Conservation (phyloP, 2,888 invertebrate species). For the Euproctis similis region DNA sequence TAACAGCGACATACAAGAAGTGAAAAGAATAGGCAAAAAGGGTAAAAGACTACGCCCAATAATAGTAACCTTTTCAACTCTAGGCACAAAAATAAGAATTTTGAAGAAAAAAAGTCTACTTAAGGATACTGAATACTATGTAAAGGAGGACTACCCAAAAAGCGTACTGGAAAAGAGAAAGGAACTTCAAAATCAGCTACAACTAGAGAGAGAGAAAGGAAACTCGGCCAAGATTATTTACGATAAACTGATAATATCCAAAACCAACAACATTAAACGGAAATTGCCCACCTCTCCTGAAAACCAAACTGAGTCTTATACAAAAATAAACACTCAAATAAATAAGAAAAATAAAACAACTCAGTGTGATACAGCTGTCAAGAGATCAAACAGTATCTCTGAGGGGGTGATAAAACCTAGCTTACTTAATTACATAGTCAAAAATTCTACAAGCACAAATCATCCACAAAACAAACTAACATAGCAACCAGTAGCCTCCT, state of each 20-base stretch:
- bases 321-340: not conserved
- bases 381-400: not conserved
- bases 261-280: not conserved
- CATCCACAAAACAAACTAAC: not conserved
- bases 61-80: constrained; percentile 1
- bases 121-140: not conserved
- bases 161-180: not conserved
- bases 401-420: constrained; percentile 3
- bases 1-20: not conserved
- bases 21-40: constrained; percentile 1
- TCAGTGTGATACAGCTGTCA: not conserved
- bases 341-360: not conserved
- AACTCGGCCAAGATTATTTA: constrained; percentile 1
- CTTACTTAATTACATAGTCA: constrained; percentile 2
- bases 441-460: not conserved
- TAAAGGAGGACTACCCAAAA: constrained; percentile 3
- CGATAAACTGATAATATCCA: not conserved
- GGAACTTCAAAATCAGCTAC: constrained; percentile 1
- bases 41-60: not conserved
- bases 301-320: not conserved
- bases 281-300: not conserved
- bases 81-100: constrained; percentile 1
- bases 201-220: not conserved
- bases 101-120: constrained; percentile 1
- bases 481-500: constrained; percentile 2